These are phyloP conservation scores for Nomada hirtipes DNA, from an alignment of 2,888 invertebrate genomes.

Conservation along the genomic window DNA sequence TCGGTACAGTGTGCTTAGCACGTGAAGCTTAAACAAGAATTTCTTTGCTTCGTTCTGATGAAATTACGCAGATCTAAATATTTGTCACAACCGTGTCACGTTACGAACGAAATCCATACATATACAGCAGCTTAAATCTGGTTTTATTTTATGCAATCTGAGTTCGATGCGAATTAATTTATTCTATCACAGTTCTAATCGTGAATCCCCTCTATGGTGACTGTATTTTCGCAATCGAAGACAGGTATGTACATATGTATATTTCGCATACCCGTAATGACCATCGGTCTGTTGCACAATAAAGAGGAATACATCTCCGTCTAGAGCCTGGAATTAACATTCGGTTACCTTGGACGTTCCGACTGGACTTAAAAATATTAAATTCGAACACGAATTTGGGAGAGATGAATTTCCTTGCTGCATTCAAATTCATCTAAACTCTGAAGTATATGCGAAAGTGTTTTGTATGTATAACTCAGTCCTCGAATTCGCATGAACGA, in stretches of 20 bases:
- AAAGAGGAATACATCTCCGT: background rate
- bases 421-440: background rate
- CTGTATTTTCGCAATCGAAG: background rate
- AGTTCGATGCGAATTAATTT: background rate
- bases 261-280: slow-evolving; percentile 6
- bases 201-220: background rate
- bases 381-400: background rate
- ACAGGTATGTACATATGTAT: no score
- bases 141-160: background rate
- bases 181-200: background rate
- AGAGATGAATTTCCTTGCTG: background rate
- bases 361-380: slow-evolving; percentile 1
- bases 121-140: background rate
- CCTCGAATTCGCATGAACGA: background rate
- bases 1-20: no score
- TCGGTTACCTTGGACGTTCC: slow-evolving; percentile 2
- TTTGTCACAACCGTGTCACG: no score
- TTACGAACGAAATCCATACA: no score
- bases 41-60: no score
- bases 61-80: no score
- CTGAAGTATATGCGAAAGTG: no score
- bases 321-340: slow-evolving; percentile 4
- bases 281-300: background rate
- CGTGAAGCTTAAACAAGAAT: no score
- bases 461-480: no score